These are phyloP conservation scores for Galeruca laticollis DNA, from an alignment of 2,888 invertebrate genomes.

Conservation along the genomic window DNA sequence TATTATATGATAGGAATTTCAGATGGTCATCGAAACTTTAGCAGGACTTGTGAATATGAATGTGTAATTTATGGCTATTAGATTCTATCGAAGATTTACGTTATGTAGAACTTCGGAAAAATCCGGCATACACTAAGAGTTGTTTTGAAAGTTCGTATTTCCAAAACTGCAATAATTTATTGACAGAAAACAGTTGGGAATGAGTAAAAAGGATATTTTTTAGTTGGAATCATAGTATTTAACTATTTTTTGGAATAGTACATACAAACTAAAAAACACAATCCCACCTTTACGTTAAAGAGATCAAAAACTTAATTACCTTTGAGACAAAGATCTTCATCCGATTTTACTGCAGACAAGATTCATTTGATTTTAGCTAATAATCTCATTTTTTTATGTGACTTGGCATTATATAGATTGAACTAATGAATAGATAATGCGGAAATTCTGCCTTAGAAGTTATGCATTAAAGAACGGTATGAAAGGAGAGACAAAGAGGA, in stretches of 20 bases:
- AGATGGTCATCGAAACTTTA: conserved; percentile 27
- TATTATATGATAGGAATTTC: conserved; percentile 22
- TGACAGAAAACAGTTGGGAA: not conserved
- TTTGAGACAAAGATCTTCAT: too few species aligned
- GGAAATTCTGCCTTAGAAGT: not conserved
- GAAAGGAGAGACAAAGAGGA: conserved; percentile 5
- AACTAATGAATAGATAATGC: conserved; percentile 13
- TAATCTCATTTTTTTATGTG: not conserved
- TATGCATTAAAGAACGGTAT: not conserved
- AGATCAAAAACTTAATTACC: too few species aligned
- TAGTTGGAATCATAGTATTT: too few species aligned
- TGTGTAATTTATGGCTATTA: conserved; percentile 28
- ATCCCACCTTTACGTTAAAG: too few species aligned
- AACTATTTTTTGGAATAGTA: too few species aligned
- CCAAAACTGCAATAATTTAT: not conserved
- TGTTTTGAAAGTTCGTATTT: conserved; percentile 4
- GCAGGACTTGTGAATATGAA: conserved; percentile 25
- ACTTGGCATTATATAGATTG: not conserved
- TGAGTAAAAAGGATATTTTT: not conserved
- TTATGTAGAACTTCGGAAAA: conserved; percentile 16
- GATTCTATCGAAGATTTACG: conserved; percentile 20
- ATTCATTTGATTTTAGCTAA: too few species aligned
- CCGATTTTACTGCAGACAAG: too few species aligned
- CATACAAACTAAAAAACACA: too few species aligned
- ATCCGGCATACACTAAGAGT: not conserved